Evolutionary conservation across 2,113 vertebrate genomes (phyloP), one percentile per base, ranked within the genome.

Genomic region (Vombatus ursinus): DNA sequence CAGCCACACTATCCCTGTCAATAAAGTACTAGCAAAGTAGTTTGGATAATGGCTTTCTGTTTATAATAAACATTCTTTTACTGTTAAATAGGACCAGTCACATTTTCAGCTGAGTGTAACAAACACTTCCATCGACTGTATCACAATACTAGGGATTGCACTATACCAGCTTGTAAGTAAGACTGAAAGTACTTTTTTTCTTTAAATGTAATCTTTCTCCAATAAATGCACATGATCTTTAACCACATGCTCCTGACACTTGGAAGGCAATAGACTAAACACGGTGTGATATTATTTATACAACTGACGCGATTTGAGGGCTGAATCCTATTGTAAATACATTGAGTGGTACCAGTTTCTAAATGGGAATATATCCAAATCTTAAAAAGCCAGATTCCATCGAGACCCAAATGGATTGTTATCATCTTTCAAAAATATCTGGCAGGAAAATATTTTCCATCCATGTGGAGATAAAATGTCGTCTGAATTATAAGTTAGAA

Each of bases 121-220:
- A 99, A 99, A 98, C 99, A 99, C 97, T 99, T 99, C 97, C 98
- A 99, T 92, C 99, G 99, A 97, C 98, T 99, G 57, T 99, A 99
- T 97, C 99, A 99, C 98, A 99, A 99, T 98, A 99, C 99, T 97
- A 99, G 99, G 97, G 99, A 99, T 96, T 99, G 99, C 96, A 99
- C 99, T 57, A 99, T 98, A 0, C 99, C 99, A 98, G 98, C 99
- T 94, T 99, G 99, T 99, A 99, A 96, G 99, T 99, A 98, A 92
- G 8, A 94, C 2, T 26, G 94, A 37, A 84, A 91, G 52, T 0
- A 48, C 25, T 52, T 91, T 28, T 28, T 96, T 93, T 91, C 51
- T 77, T 3, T 51, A n/a, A 52, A 37, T 92, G 8, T 77, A 93
- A 53, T 92, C 44, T 28, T 90, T 93, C 3, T 94, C 94, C 28